phyloP scores from a whole-genome alignment of 2,888 invertebrate species.

The Epinotia ramella region DNA sequence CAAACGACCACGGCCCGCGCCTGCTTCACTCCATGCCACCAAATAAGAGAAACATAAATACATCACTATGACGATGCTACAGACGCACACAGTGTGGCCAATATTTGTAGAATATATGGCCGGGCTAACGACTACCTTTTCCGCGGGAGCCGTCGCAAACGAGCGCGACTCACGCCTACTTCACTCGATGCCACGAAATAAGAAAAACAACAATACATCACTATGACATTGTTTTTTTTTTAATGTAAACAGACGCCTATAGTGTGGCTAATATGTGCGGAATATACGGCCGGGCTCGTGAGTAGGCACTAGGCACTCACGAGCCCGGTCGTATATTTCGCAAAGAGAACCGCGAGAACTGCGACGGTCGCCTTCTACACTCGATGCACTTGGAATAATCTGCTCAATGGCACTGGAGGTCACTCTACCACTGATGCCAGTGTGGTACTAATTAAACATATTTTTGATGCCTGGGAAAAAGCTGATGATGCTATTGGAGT shows the following conservation, averaged over 20 bases:
- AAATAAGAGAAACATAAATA: too few species aligned
- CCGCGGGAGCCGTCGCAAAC: conserved; percentile 21
- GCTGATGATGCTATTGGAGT: too few species aligned
- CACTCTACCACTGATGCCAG: too few species aligned
- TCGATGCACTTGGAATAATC: conserved; percentile 61
- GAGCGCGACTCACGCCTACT: conserved; percentile 43
- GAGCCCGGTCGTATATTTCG: too few species aligned
- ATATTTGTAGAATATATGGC: conserved; percentile 82
- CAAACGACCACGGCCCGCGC: conserved; percentile 44
- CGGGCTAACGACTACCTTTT: conserved; percentile 72
- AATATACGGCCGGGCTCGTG: too few species aligned
- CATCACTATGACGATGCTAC: conserved; percentile 51
- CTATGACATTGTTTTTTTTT: background rate
- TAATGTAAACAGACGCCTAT: conserved; percentile 85
- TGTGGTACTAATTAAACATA: too few species aligned
- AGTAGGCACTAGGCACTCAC: too few species aligned
- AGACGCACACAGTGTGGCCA: conserved; percentile 84
- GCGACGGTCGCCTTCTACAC: too few species aligned
- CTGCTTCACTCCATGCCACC: background rate
- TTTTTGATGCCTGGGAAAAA: too few species aligned
- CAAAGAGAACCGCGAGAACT: too few species aligned
- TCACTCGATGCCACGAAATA: background rate
- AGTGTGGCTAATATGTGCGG: conserved; percentile 80
- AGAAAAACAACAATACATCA: background rate
- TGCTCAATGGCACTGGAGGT: too few species aligned